Evolutionary conservation across 2,113 vertebrate genomes (phyloP).

Genomic region (Gyps fulvus): DNA sequence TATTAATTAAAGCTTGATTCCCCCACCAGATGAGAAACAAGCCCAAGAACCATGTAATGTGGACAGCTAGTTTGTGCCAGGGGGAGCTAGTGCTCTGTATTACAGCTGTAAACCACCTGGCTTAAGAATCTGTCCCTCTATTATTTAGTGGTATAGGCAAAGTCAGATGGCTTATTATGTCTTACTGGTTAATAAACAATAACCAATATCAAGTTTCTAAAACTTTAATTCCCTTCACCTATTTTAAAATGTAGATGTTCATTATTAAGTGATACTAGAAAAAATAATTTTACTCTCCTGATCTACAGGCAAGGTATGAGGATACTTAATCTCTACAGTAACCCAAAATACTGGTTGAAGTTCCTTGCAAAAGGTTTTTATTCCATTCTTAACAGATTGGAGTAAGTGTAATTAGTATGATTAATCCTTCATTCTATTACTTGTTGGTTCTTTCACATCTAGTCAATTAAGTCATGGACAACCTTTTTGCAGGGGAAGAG

Average conservation of each 20-base stretch:
- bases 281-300: not conserved
- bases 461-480: not conserved
- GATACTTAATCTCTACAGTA: not conserved
- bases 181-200: not conserved
- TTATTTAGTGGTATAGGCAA: not conserved
- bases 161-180: not conserved
- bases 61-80: not conserved
- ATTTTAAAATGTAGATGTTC: not conserved
- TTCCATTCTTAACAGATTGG: not conserved
- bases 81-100: not conserved
- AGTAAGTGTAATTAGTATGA: not conserved
- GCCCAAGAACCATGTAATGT: not conserved
- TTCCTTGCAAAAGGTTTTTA: not conserved
- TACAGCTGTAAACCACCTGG: not conserved
- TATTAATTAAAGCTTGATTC: not conserved
- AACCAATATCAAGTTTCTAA: not conserved
- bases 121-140: not conserved
- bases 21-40: not conserved
- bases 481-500: not conserved
- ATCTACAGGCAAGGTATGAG: not conserved
- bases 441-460: not conserved
- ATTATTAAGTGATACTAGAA: not conserved
- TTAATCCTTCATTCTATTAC: not conserved
- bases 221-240: not conserved
- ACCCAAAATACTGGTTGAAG: not conserved